Percentiles rank a stretch among this genome's conserved stretches.
These are phyloP conservation scores for Poecilobothrus nobilitatus DNA, from an alignment of 2,888 invertebrate genomes.

Conservation along the genomic window DNA sequence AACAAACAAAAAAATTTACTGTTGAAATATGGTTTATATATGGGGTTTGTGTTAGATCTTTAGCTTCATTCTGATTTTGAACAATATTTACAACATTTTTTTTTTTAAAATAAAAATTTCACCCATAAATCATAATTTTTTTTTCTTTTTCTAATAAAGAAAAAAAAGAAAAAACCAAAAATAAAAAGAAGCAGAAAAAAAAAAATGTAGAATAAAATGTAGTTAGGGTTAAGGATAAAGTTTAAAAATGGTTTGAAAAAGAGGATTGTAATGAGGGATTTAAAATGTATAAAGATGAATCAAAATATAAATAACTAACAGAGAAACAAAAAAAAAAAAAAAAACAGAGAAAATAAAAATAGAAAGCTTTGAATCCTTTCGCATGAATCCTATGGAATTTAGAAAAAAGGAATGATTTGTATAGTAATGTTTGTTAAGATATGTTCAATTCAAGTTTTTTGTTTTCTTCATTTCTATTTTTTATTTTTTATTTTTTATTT, in stretches of 20 bases:
- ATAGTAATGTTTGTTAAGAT: neutral
- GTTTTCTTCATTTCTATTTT: too few species aligned
- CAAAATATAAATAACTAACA: neutral
- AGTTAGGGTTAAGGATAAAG: neutral
- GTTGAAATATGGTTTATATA: neutral
- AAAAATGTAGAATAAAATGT: neutral
- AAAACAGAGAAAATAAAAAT: too few species aligned
- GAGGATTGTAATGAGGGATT: neutral
- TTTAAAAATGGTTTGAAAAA: neutral
- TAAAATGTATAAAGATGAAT: neutral
- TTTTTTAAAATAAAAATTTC: neutral
- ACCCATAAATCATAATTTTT: neutral
- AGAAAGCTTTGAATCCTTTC: neutral
- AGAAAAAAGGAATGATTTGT: neutral
- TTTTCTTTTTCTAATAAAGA: neutral
- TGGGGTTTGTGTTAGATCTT: neutral
- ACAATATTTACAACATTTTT: neutral
- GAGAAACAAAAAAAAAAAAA: neutral
- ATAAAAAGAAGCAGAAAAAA: too few species aligned
- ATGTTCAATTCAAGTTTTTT: neutral
- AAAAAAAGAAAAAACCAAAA: neutral
- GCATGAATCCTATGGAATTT: neutral
- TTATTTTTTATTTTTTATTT: too few species aligned
- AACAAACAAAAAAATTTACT: neutral
- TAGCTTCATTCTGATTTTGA: neutral